Conservation (phyloP, 2,888 invertebrate species). For the Paralinhomoeus sp. region DNA sequence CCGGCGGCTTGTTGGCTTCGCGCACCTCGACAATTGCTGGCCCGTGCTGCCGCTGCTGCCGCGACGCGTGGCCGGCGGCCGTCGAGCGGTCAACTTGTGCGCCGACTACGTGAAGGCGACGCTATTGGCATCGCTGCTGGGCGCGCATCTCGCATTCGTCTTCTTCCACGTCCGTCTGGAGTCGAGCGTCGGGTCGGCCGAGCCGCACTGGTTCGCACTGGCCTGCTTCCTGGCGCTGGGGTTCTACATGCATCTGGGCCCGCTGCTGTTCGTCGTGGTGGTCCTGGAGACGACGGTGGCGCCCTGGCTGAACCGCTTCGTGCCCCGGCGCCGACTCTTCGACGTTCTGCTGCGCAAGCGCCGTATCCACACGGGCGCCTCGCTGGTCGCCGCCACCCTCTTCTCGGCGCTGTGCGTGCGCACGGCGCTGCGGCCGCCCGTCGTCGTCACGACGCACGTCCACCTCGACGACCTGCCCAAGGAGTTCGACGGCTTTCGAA, state of each 20-base stretch:
- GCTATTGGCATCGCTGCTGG: no score
- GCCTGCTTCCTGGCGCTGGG: constrained; percentile 11
- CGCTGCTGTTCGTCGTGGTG: background rate
- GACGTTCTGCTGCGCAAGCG: no score
- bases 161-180: background rate
- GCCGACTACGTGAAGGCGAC: no score
- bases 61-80: no score
- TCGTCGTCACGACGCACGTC: constrained; percentile 8
- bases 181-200: background rate
- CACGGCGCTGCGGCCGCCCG: constrained; percentile 10
- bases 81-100: no score
- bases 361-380: no score
- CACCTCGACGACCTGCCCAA: constrained; percentile 15
- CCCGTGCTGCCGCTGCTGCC: no score
- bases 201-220: constrained; percentile 11
- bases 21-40: no score
- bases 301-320: no score
- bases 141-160: background rate
- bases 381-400: constrained; percentile 3
- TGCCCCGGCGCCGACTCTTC: no score
- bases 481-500: constrained; percentile 16
- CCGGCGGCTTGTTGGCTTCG: no score
- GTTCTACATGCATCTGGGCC: constrained; percentile 11
- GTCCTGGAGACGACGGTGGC: no score
- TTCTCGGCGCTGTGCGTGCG: constrained; percentile 11